A percentile compares a stretch with the other conserved stretches of the same genome.
These are phyloP conservation scores for Nomada ferruginata DNA, from an alignment of 2,888 invertebrate genomes.

Conservation along the genomic window DNA sequence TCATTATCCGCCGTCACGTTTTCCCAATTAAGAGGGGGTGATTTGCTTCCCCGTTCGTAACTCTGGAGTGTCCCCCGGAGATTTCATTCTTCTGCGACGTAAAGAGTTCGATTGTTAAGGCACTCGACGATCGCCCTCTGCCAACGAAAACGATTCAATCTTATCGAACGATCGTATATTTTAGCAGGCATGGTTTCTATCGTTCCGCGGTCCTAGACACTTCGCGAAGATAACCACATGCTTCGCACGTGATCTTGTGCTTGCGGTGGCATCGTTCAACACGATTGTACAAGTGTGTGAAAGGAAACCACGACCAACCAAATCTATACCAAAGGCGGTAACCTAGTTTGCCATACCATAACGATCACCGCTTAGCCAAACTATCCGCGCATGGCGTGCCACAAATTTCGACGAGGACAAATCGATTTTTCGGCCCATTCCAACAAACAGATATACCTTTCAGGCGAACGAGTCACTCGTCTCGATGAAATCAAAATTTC, in stretches of 20 bases:
- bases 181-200: background rate
- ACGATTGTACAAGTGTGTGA: constrained; percentile 4
- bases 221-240: constrained; percentile 27
- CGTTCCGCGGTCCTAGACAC: constrained; percentile 5
- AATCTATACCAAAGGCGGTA: constrained; percentile 26
- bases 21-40: constrained; percentile 66
- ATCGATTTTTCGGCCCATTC: background rate
- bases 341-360: constrained; percentile 18
- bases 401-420: constrained; percentile 10
- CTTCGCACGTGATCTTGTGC: constrained; percentile 30
- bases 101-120: constrained; percentile 42
- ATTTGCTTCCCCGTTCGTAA: constrained; percentile 55
- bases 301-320: constrained; percentile 47
- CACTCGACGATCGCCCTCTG: background rate
- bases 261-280: constrained; percentile 45
- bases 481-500: constrained; percentile 23
- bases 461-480: background rate
- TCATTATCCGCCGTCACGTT: constrained; percentile 71
- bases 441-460: constrained; percentile 1
- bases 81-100: constrained; percentile 16
- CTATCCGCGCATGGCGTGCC: background rate
- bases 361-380: constrained; percentile 36
- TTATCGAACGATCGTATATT: background rate
- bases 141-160: background rate
- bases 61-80: constrained; percentile 36